Evolutionary conservation across 1,140 invertebrate genomes (phyloP).

Genomic region (Anagrus nilaparvatae): DNA sequence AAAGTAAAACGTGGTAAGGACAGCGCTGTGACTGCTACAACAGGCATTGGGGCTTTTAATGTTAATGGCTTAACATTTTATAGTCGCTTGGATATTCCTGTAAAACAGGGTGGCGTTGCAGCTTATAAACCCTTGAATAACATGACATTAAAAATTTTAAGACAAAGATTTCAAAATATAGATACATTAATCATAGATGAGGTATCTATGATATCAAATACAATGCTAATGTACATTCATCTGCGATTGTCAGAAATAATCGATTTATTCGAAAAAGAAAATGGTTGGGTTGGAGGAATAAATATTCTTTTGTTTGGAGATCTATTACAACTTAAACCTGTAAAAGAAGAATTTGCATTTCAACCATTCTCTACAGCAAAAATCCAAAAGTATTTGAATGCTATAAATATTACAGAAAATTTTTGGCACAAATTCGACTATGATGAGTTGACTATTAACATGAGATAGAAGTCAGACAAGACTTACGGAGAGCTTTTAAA

Average conservation of each 20-base stretch:
- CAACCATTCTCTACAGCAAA: slow-evolving; percentile 10
- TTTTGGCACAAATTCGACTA: slow-evolving; percentile 20
- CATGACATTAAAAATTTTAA: slow-evolving; percentile 8
- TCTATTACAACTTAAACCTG: slow-evolving; percentile 14
- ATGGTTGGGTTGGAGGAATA: slow-evolving; percentile 15
- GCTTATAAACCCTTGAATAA: slow-evolving; percentile 14
- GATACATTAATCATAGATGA: slow-evolving; percentile 16
- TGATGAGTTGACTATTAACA: slow-evolving; percentile 19
- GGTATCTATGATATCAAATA: slow-evolving; percentile 17
- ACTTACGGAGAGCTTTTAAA: slow-evolving; percentile 14
- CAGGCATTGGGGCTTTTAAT: slow-evolving; percentile 18
- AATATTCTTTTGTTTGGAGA: slow-evolving; percentile 15
- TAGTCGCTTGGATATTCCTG: slow-evolving; percentile 17
- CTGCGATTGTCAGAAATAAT: slow-evolving; percentile 12
- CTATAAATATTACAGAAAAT: slow-evolving; percentile 15
- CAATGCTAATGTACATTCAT: slow-evolving; percentile 13
- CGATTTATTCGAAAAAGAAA: not conserved
- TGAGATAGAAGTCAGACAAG: slow-evolving; percentile 18
- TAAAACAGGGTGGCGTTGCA: slow-evolving; percentile 12
- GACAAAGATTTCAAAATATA: slow-evolving; percentile 12
- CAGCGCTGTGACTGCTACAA: slow-evolving; percentile 17
- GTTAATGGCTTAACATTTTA: slow-evolving; percentile 18
- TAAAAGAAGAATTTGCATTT: slow-evolving; percentile 14
- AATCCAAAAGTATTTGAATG: slow-evolving; percentile 18
- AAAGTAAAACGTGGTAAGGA: slow-evolving; percentile 14